phyloP scores from a whole-genome alignment of 2,888 invertebrate genomes.

The Thereva unica region DNA sequence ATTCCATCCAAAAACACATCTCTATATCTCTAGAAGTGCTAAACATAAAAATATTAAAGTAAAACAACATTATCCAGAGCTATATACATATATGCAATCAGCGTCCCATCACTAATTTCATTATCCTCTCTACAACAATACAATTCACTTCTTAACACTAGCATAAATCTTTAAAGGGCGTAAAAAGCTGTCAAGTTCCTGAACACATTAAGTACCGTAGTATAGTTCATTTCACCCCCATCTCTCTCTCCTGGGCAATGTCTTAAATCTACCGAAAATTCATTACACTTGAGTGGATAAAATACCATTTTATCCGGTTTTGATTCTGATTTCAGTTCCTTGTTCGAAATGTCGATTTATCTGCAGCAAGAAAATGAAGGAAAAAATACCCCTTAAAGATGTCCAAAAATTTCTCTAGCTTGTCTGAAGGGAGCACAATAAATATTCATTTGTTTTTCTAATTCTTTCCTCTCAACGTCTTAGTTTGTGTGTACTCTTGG shows the following conservation, averaged over 20 bases:
- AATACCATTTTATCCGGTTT: conserved; percentile 19
- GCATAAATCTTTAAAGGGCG: conserved; percentile 10
- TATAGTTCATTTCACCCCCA: too few relatives aligned
- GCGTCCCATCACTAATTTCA: too few relatives aligned
- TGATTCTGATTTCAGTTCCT: conserved; percentile 28
- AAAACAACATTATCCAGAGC: too few relatives aligned
- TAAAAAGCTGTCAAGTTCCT: background rate
- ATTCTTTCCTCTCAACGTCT: conserved; percentile 19
- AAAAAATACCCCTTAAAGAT: too few relatives aligned
- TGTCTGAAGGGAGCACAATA: conserved; percentile 1
- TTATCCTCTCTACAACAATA: too few relatives aligned
- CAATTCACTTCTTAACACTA: background rate
- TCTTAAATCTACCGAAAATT: background rate
- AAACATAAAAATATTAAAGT: too few relatives aligned
- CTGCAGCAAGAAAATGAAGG: background rate
- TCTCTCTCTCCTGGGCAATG: too few relatives aligned
- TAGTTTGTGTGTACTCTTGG: conserved; percentile 18
- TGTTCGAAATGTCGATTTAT: conserved; percentile 26
- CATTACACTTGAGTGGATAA: conserved; percentile 25
- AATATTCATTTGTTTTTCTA: conserved; percentile 30
- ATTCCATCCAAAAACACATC: too few relatives aligned
- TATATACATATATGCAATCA: too few relatives aligned
- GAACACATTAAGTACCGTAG: too few relatives aligned
- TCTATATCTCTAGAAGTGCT: too few relatives aligned
- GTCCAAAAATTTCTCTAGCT: background rate